Evolutionary conservation across 2,797 vertebrate genomes (phyloP), one percentile per base, ranked within the genome.

Genomic region (Catamblyrhynchus diadema): DNA sequence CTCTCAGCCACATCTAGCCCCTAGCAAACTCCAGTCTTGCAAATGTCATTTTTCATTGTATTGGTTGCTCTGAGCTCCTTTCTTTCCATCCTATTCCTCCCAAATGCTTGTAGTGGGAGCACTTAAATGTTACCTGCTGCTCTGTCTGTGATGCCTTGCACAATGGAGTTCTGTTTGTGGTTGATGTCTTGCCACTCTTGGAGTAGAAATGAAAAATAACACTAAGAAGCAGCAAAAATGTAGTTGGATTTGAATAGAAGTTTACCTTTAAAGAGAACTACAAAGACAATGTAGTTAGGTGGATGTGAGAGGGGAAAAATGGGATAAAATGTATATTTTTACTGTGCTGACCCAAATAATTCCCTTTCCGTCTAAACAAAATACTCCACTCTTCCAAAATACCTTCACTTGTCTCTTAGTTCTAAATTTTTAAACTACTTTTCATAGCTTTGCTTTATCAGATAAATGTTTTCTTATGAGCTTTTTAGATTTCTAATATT

Each of bases 341-440:
- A 23, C 37, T 10, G 4, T 28, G 6, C 28, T 83, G 30, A 2
- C 7, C 54, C 33, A 1, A 12, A 1, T 78, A 3, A 3, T 4
- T 1, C 3, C 1, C 5, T 61, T 8, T 41, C 8, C 6, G 6
- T 72, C 23, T 37, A 37, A 81, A 56, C 1, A 50, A 53, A 48
- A n/a, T 30, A 30, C 8, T 12, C 3, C 3, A 9, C 9, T 61
- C 24, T 73, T 78, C 11, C 20, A 57, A 83, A 59, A 37, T 60
- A 66, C 28, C 27, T 44, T 53, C 3, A 8, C 2, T 72, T 53
- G 9, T 37, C 3, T 77, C 18, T 50, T 25, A 25, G 10, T 30
- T 56, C 13, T 17, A 37, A 2, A 6, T 20, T 48, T 61, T 73
- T 10, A 17, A 81, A 35, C 20, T 57, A 5, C 12, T 61, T 65